Evolutionary conservation across 2,888 invertebrate species (phyloP), one percentile per base, ranked within the genome.

Genomic region (Melinaea marsaeus): DNA sequence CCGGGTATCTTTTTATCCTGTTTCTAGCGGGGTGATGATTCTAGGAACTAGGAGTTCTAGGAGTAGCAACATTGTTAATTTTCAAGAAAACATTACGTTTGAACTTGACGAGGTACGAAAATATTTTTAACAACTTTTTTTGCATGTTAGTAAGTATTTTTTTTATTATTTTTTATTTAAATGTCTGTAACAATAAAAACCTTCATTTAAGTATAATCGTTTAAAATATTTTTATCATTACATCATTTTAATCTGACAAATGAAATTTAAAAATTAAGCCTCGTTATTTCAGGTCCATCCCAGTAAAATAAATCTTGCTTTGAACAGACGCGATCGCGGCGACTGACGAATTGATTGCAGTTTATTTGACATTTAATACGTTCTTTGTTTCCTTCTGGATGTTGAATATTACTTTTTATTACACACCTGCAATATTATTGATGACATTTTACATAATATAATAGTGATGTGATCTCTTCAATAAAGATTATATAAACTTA

Each of bases 311-410:
- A 65, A 65, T 65, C 55, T 57, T 48, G 63, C 63, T 65, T 65
- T 56, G 33, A 65, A 55, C 58, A 58, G 58, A 58, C 46, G 47
- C 58, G 48, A 58, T 63, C 54, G 60, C 69, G 68, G 62, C 48
- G 67, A 66, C 67, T 73, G 74, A 70, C 69, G 69, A 22, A 22
- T 22, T 22, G 22, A 22, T 22, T 22, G 22, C 22, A 22, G 22
- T 22, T 22, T 22, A 22, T 68, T 66, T 72, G 73, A 72, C 72
- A 72, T 74, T 69, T 69, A 71, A 72, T 73, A 75, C 72, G 72
- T 47, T 45, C 70, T 72, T 71, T 73, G 66, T 71, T 73, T 74
- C 73, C 70, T 73, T 60, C 37, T 55, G 33, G 32, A 63, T 57
- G 60, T 60, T 51, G 13, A 60, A 13, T 46, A 9, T 46, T 46